Evolutionary conservation across 1,140 invertebrate species (phyloP).

Genomic region (Drosophila kohkoa): DNA sequence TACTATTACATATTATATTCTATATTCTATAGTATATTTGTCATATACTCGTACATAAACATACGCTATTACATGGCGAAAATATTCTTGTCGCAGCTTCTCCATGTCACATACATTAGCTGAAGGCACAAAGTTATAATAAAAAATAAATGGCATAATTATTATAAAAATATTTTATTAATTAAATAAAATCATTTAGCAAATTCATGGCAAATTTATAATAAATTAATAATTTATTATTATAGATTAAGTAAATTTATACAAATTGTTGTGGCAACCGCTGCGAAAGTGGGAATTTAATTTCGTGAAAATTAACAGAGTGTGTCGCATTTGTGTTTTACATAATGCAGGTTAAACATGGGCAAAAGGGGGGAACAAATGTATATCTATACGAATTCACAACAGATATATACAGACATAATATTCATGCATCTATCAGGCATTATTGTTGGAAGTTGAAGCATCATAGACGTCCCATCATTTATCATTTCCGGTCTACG

Average conservation of each 20-base stretch:
- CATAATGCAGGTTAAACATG: constrained; percentile 63
- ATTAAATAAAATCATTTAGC: too few relatives aligned
- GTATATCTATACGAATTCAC: constrained; percentile 22
- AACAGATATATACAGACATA: constrained; percentile 20
- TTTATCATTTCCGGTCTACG: constrained; percentile 44
- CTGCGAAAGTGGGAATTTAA: constrained; percentile 49
- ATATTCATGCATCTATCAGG: constrained; percentile 67
- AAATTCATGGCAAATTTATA: too few relatives aligned
- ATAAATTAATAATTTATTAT: too few relatives aligned
- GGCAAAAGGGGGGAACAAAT: constrained; percentile 1
- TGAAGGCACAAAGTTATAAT: too few relatives aligned
- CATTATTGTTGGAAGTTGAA: constrained; percentile 59
- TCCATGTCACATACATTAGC: too few relatives aligned
- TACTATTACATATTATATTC: too few relatives aligned
- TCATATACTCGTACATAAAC: too few relatives aligned
- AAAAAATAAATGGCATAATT: too few relatives aligned
- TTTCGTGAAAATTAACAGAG: constrained; percentile 80
- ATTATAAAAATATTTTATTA: too few relatives aligned
- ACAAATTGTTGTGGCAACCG: constrained; percentile 18
- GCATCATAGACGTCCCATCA: neutral
- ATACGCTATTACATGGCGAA: too few relatives aligned
- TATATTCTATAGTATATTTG: too few relatives aligned
- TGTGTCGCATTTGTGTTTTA: constrained; percentile 64
- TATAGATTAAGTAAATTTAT: neutral
- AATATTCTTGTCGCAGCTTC: too few relatives aligned